Evolutionary conservation across 2,888 invertebrate species (phyloP).

Genomic region (Zygaena filipendulae): DNA sequence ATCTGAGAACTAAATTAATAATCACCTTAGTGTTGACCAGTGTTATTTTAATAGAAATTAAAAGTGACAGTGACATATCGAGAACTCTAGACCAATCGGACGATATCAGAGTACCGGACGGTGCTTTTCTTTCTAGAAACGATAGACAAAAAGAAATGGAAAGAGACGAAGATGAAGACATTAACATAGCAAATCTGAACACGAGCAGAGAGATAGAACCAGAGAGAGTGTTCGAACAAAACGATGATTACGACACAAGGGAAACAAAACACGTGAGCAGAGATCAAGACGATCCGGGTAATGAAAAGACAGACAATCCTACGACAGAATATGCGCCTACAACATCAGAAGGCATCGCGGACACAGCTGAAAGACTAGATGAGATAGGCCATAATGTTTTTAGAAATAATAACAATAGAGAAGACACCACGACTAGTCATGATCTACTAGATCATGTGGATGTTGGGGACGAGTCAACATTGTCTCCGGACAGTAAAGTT

Average conservation of each 20-base stretch:
- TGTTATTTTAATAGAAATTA: too few species aligned
- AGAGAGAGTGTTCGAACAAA: conserved; percentile 5
- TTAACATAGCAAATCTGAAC: not conserved
- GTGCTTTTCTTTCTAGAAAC: not conserved
- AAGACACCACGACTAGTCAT: too few species aligned
- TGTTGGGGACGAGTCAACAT: conserved; percentile 20
- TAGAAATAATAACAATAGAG: too few species aligned
- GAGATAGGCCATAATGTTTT: too few species aligned
- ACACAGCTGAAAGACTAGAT: conserved; percentile 6
- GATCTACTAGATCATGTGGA: too few species aligned
- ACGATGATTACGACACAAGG: conserved; percentile 1
- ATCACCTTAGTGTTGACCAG: conserved; percentile 12
- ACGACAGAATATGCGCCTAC: conserved; percentile 4
- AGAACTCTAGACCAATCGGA: not conserved
- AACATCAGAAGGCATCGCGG: conserved; percentile 3
- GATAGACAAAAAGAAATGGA: not conserved
- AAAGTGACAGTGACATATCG: conserved; percentile 12
- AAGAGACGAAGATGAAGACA: conserved; percentile 10
- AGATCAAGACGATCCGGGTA: conserved; percentile 1
- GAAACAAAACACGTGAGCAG: conserved; percentile 4
- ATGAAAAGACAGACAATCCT: conserved; percentile 6
- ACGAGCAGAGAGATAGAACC: conserved; percentile 10
- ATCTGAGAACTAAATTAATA: too few species aligned
- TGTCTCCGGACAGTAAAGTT: conserved; percentile 28
- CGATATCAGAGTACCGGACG: not conserved